Conservation (phyloP, 2,797 vertebrate species). For the Tenualosa ilisha region DNA sequence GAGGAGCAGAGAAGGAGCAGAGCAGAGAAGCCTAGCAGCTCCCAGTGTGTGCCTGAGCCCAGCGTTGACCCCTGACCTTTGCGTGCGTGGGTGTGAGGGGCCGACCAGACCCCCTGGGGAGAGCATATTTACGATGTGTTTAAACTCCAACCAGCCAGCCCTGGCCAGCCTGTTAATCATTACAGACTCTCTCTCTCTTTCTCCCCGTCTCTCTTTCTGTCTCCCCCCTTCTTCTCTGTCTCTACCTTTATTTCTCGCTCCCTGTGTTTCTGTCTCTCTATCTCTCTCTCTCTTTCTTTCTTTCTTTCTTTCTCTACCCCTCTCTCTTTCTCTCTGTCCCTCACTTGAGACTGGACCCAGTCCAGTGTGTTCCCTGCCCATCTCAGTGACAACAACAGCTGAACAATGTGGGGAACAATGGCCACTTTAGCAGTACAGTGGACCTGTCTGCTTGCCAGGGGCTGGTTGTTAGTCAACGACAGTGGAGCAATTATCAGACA, state of each 20-base stretch:
- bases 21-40: not conserved
- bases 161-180: not conserved
- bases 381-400: slow-evolving; percentile 16
- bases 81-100: slow-evolving; percentile 1
- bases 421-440: not conserved
- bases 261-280: not conserved
- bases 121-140: slow-evolving; percentile 14
- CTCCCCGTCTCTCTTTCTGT: not conserved
- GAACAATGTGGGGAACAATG: slow-evolving; percentile 12
- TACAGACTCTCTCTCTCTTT: not conserved
- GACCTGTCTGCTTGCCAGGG: not conserved
- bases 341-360: not conserved
- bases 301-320: not conserved
- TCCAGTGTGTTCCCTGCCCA: not conserved
- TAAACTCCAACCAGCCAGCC: slow-evolving; percentile 20
- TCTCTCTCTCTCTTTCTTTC: not conserved
- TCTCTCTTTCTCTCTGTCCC: too few species aligned
- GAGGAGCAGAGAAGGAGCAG: too few species aligned
- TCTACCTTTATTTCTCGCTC: too few species aligned
- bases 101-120: not conserved
- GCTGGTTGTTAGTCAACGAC: not conserved
- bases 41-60: not conserved
- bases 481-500: slow-evolving; percentile 47
- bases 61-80: not conserved
- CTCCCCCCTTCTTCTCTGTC: not conserved